These are phyloP conservation scores for Lagodon rhomboides DNA, from an alignment of 2,797 vertebrate species.

Conservation along the genomic window DNA sequence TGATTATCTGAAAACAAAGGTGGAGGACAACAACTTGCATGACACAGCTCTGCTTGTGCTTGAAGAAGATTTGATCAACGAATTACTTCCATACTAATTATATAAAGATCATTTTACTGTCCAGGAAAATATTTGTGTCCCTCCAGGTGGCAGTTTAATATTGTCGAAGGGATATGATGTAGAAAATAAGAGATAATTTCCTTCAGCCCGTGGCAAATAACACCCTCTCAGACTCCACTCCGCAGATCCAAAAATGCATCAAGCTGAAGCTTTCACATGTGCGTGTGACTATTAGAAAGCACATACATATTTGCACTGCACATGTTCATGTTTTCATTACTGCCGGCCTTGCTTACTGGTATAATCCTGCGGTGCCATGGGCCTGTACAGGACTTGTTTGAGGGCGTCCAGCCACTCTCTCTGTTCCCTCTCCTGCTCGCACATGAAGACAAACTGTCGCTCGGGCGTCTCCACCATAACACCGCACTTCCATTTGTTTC, in stretches of 20 bases:
- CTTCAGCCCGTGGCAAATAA: not conserved
- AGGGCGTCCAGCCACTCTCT: conserved; percentile 91
- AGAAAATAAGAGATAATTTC: not conserved
- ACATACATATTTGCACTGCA: not conserved
- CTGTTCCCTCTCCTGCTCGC: conserved; percentile 90
- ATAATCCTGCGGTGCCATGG: conserved; percentile 86
- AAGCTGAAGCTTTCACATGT: not conserved
- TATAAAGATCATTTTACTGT: too few relatives aligned
- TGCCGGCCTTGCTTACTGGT: conserved; percentile 73
- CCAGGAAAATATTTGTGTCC: not conserved
- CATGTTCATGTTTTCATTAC: not conserved
- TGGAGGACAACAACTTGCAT: too few relatives aligned
- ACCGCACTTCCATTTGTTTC: conserved; percentile 90
- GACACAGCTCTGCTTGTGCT: too few relatives aligned
- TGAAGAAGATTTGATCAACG: too few relatives aligned
- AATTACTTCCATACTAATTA: too few relatives aligned
- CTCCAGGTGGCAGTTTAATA: not conserved
- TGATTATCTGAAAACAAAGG: too few relatives aligned
- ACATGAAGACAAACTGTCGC: conserved; percentile 91
- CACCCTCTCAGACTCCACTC: too few relatives aligned
- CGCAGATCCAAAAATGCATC: not conserved
- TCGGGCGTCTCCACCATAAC: conserved; percentile 87
- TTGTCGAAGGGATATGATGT: not conserved
- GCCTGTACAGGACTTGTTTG: conserved; percentile 83
- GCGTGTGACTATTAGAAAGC: not conserved